Evolutionary conservation across 2,113 vertebrate species (phyloP), one percentile per base, ranked within the genome.

Genomic region (Sisor rabdophorus): DNA sequence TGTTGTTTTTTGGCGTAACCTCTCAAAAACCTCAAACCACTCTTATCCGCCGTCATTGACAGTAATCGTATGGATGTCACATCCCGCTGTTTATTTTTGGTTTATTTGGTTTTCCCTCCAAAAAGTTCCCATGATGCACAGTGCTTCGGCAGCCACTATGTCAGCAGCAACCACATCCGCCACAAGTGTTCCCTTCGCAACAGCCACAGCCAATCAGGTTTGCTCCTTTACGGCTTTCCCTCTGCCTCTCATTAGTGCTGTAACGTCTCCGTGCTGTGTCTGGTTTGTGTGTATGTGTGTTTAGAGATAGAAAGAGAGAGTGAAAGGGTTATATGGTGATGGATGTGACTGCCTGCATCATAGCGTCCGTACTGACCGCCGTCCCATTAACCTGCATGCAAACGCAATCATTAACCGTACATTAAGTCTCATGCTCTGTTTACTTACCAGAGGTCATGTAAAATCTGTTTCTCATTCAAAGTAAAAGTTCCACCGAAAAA

Each of bases 41-140:
- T 16, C 75, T 59, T 56, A 40, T 47, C 36, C 26, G 64, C 75
- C 56, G 79, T 63, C 68, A 71, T 50, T 80, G 58, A 63, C 28
- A 54, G 54, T 80, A 74, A 77, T 87, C 84, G 87, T 90, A 69
- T 88, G 86, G 93, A 87, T 93, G 92, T 93, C 89, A 91, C 89
- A 93, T 93, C 92, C 92, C 93, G 93, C 92, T 93, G 90, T 93
- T 90, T 94, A 87, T 72, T 72, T 92, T 92, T 93, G 96, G 95
- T 98, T 44, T 94, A 96, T 94, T 88, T 96, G 95, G 94, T 97
- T 98, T 95, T 98, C 94, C 96, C 95, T 95, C 92, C 90, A 91
- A 96, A 98, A 99, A 92, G 97, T 99, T 97, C 96, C 96, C 94
- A 98, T 99, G 97, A 95, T 99, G 96, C 97, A 99, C 94, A 95